Evolutionary conservation across 2,113 vertebrate genomes (phyloP), one percentile per base, ranked within the genome.

Genomic region (Glaucomys volans): DNA sequence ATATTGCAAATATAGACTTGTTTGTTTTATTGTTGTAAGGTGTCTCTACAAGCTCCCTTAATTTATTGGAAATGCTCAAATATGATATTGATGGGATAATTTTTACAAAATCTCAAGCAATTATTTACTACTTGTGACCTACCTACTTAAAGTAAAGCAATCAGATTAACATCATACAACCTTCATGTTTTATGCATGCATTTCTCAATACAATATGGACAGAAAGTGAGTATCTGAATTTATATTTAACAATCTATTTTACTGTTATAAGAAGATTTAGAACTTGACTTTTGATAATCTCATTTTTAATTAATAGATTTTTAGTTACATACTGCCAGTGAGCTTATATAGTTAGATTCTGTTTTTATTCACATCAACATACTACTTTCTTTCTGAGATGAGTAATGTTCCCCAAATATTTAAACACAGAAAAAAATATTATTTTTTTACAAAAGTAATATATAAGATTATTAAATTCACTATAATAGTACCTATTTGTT

Each of bases 11-110:
- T 62, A 67, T 2, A 88, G 4, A 35, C 77, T 54, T 82, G 0
- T 24, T 79, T 88, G 8, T 50, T 87, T 92, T 90, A 40, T 67
- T 76, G 76, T 96, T 66, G 47, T 47, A 72, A 84, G 42, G n/a
- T 62, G 28, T 72, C 13, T 82, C 30, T 35, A 37, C 1, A 77
- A 11, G 17, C 0, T 57, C 35, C 5, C 9, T 72, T 93, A 92
- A 79, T 74, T 92, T 66, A 88, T 24, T 80, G 0, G 28, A 42
- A 89, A 87, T 77, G 5, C 7, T 57, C 20, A 79, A 76, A 18
- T 81, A 44, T 17, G 79, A 84, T n/a, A 90, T 82, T 12, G 12
- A 83, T 52, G 16, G 16, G 1, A 81, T 40, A 32, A 2, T 50
- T 94, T 62, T 67, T 20, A 91, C 2, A 83, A 62, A 86, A 72